These are phyloP conservation scores for Nibea albiflora DNA, from an alignment of 2,113 vertebrate genomes.

Conservation along the genomic window DNA sequence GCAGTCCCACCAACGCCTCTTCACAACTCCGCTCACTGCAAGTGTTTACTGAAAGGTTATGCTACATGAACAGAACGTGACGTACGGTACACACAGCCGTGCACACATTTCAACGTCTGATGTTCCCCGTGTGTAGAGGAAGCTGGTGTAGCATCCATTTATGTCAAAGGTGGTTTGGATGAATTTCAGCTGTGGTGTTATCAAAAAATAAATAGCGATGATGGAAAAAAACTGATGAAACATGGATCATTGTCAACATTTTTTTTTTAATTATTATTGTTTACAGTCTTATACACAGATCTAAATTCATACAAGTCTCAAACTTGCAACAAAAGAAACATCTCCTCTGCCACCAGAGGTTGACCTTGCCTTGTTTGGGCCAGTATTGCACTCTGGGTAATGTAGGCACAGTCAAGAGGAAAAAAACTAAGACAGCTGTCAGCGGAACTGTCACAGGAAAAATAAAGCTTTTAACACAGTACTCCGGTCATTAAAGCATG, in stretches of 20 bases:
- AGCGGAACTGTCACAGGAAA: slow-evolving; percentile 71
- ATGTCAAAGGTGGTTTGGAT: not conserved
- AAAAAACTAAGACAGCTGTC: slow-evolving; percentile 41
- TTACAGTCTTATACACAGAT: slow-evolving; percentile 77
- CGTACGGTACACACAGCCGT: not conserved
- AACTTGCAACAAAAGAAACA: slow-evolving; percentile 77
- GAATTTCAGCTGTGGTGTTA: not conserved
- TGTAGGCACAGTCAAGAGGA: slow-evolving; percentile 72
- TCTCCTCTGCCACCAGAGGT: slow-evolving; percentile 72
- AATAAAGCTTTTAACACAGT: slow-evolving; percentile 80
- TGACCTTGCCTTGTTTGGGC: slow-evolving; percentile 51
- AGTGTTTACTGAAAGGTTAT: not conserved
- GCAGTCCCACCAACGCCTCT: not conserved
- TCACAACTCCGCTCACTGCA: not conserved
- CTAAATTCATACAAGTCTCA: slow-evolving; percentile 79
- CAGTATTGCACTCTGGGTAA: slow-evolving; percentile 81
- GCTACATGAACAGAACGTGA: not conserved
- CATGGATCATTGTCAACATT: slow-evolving; percentile 47
- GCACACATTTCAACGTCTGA: not conserved
- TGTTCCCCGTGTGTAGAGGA: not conserved
- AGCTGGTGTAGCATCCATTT: not conserved
- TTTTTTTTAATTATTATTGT: slow-evolving; percentile 73
- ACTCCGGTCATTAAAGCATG: slow-evolving; percentile 77
- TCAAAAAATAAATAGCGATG: not conserved
- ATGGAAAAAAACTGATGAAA: not conserved